Base-by-base conservation (phyloP, 1,140 invertebrate genomes). In the Papilio xuthus region DNA sequence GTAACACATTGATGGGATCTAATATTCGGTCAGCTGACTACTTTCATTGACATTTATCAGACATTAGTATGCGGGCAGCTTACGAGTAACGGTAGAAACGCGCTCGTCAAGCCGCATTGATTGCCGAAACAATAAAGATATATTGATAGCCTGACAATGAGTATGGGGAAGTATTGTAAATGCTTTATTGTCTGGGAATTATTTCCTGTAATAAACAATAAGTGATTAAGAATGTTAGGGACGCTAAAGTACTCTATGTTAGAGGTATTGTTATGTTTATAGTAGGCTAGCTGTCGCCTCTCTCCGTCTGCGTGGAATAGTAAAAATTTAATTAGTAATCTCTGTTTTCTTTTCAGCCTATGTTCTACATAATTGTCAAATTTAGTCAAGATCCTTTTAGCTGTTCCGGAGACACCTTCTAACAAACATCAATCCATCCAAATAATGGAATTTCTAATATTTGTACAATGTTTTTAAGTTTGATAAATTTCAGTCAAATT, bases 31-130 rank as follows among this genome's bases (percentile, higher is more conserved):
- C 75, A 80, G 72, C 50, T 82, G 60, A 41, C 75, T 18, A 50
- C 84, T 86, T 85, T 84, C 82, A 79, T 85, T 47, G 20, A 50
- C 71, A 42, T 23, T 80, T 20, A 72, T 69, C 28, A 67, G 56
- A 77, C 53, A 82, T 88, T 85, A 82, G 81, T 86, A 87, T 88
- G 81, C 85, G 53, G 60, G 77, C 63, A 50, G 67, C 26, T 32
- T 44, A 47, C 47, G 70, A n/a, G 76, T 86, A 86, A 88, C 86
- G 86, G 86, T 86, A 73, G 50, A 69, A 47, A 26, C 41, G n/a
- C 20, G 12, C 32, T 41, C 69, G 42, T 18, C 42, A 44, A 32
- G 78, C 70, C 77, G 74, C 78, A 69, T 53, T 80, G 78, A 74
- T 73, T 41, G 73, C 73, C 79, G 78, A 79, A 77, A 85, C 84